phyloP scores from a whole-genome alignment of 2,113 vertebrate genomes.

The Cinclus mexicanus region DNA sequence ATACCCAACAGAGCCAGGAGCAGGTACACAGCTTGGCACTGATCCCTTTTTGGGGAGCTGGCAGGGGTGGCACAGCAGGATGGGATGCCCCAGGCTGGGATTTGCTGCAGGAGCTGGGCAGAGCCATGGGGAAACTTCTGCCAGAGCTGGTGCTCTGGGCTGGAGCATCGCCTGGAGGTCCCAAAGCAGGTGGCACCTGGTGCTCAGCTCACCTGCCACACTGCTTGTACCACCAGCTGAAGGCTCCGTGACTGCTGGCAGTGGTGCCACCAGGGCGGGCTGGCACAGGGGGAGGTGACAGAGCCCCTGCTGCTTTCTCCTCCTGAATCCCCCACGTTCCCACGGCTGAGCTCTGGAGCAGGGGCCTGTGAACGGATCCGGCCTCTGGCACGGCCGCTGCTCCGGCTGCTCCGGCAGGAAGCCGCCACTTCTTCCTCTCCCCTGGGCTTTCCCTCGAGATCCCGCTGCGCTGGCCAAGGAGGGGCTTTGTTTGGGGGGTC shows the following conservation, averaged over 20 bases:
- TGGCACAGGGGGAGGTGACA: not conserved
- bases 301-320: not conserved
- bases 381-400: not conserved
- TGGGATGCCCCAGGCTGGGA: not conserved
- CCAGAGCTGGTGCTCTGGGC: not conserved
- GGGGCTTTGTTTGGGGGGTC: rapidly evolving
- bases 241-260: rapidly evolving
- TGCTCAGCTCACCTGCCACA: rapidly evolving
- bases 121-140: not conserved
- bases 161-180: rapidly evolving
- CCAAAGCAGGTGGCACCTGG: not conserved
- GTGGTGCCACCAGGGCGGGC: not conserved
- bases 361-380: not conserved
- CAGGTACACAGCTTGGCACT: not conserved
- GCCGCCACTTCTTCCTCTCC: not conserved
- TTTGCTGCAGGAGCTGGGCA: not conserved
- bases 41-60: not conserved
- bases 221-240: rapidly evolving
- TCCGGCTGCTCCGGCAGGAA: not conserved
- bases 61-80: not conserved
- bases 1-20: not conserved
- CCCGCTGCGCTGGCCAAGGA: rapidly evolving
- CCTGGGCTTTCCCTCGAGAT: not conserved
- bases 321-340: not conserved
- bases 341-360: not conserved